Evolutionary conservation across 2,888 invertebrate species (phyloP).

Genomic region (Anthrax anthrax): DNA sequence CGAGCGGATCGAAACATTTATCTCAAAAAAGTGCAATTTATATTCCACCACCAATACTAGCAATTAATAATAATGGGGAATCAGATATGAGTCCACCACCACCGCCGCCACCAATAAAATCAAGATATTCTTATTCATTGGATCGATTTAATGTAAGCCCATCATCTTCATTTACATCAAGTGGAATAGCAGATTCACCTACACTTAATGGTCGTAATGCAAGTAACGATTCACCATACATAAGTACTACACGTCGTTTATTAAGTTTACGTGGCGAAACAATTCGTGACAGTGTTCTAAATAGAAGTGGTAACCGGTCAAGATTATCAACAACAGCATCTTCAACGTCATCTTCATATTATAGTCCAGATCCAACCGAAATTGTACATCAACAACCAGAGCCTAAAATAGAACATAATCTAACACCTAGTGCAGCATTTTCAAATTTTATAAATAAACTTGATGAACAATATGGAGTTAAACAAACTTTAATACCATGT

Average conservation of each 20-base stretch:
- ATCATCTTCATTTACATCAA: background rate
- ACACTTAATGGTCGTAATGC: slow-evolving; percentile 30
- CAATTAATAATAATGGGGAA: slow-evolving; percentile 5
- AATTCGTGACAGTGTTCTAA: slow-evolving; percentile 14
- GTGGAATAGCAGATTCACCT: slow-evolving; percentile 16
- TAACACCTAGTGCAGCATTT: slow-evolving; percentile 18
- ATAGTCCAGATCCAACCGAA: slow-evolving; percentile 6
- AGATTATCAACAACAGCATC: background rate
- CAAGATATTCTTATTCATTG: background rate
- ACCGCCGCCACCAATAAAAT: background rate
- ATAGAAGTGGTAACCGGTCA: slow-evolving; percentile 1
- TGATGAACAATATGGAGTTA: slow-evolving; percentile 21
- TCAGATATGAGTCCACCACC: slow-evolving; percentile 4
- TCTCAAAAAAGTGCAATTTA: slow-evolving; percentile 7
- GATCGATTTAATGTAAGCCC: background rate
- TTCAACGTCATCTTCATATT: background rate
- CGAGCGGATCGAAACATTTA: slow-evolving; percentile 1
- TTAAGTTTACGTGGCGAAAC: slow-evolving; percentile 17
- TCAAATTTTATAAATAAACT: slow-evolving; percentile 16
- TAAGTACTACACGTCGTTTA: slow-evolving; percentile 49
- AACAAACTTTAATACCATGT: slow-evolving; percentile 41
- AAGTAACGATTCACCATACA: slow-evolving; percentile 47
- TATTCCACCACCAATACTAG: slow-evolving; percentile 8
- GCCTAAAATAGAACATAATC: slow-evolving; percentile 8
- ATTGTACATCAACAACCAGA: slow-evolving; percentile 11